Conservation (phyloP, 2,113 vertebrate species). For the Burhinus oedicnemus region DNA sequence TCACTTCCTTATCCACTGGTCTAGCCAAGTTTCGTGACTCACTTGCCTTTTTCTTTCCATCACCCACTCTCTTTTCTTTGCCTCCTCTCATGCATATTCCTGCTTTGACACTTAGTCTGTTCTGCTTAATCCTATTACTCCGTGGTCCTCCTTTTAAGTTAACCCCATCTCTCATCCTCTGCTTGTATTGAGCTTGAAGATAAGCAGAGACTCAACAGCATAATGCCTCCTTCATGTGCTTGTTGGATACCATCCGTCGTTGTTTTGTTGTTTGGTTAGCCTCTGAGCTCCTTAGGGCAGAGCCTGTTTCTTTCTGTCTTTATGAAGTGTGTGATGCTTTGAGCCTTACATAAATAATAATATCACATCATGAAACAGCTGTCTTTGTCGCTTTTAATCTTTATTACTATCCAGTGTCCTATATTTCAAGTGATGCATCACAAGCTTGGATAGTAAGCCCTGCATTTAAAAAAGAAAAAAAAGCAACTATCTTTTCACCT, state of each 20-base stretch:
- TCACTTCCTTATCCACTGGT: slow-evolving; percentile 37
- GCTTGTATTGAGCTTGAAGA: slow-evolving; percentile 23
- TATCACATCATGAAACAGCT: neutral
- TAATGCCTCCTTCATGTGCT: neutral
- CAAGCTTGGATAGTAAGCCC: neutral
- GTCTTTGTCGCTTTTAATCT: slow-evolving; percentile 20
- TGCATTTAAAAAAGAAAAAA: neutral
- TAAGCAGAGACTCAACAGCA: neutral
- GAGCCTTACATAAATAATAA: slow-evolving; percentile 33
- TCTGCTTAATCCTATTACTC: slow-evolving; percentile 41
- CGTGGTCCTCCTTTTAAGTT: slow-evolving; percentile 5
- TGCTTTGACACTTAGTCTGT: slow-evolving; percentile 27
- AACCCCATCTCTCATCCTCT: slow-evolving; percentile 21
- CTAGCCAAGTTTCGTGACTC: slow-evolving; percentile 58
- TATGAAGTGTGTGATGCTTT: slow-evolving; percentile 5
- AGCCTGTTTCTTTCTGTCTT: slow-evolving; percentile 1
- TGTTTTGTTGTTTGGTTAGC: slow-evolving; percentile 27
- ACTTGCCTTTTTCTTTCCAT: slow-evolving; percentile 45
- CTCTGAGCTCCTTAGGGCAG: slow-evolving; percentile 29
- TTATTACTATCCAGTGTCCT: neutral
- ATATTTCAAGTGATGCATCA: neutral
- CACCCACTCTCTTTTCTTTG: slow-evolving; percentile 46
- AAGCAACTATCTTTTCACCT: neutral
- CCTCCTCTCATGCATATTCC: slow-evolving; percentile 39
- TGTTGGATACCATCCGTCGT: neutral